Conservation (phyloP, 1,140 invertebrate species). For the Adelges cooleyi region DNA sequence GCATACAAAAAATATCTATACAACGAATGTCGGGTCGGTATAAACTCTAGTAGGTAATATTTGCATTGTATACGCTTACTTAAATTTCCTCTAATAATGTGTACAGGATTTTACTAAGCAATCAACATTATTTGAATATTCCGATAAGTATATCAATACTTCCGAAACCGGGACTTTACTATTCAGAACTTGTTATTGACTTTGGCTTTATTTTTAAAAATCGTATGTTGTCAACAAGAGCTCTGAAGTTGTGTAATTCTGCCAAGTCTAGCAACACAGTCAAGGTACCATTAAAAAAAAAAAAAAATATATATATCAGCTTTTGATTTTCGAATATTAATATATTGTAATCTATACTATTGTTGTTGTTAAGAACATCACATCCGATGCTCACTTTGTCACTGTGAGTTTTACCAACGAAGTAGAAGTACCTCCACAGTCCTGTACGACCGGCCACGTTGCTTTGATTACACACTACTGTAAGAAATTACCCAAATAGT, state of each 20-base stretch:
- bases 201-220: conserved; percentile 20
- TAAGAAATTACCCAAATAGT: not conserved
- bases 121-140: conserved; percentile 13
- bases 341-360: not conserved
- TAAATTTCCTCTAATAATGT: not conserved
- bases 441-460: conserved; percentile 18
- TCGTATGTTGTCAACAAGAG: conserved; percentile 19
- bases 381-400: conserved; percentile 18
- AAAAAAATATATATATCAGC: too few species aligned
- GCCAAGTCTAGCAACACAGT: conserved; percentile 22
- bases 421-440: conserved; percentile 23
- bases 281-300: conserved; percentile 6
- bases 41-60: not conserved
- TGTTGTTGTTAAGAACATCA: conserved; percentile 6
- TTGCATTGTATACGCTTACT: not conserved
- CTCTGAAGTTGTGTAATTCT: conserved; percentile 13
- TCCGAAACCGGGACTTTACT: conserved; percentile 14
- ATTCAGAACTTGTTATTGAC: conserved; percentile 14
- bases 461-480: conserved; percentile 15
- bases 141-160: conserved; percentile 13
- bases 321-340: not conserved
- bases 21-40: conserved; percentile 11
- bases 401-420: conserved; percentile 16
- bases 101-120: conserved; percentile 8
- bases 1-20: conserved; percentile 11